Evolutionary conservation across 2,888 invertebrate genomes (phyloP).

Genomic region (Leptopilina syphax): DNA sequence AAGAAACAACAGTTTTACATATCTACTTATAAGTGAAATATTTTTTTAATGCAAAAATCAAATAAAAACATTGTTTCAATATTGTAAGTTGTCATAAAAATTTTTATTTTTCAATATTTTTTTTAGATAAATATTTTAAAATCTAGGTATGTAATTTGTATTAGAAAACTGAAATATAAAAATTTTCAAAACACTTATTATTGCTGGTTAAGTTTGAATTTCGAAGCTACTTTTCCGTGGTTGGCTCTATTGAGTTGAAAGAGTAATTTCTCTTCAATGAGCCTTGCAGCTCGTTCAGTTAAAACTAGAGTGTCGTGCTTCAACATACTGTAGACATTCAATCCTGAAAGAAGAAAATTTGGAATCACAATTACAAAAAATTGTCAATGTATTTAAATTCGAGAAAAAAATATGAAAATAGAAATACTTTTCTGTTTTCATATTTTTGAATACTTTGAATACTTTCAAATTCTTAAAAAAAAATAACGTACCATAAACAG

Average conservation of each 20-base stretch:
- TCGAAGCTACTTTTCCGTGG: conserved; percentile 75
- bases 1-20: neutral
- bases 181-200: conserved; percentile 70
- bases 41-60: neutral
- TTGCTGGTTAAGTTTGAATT: conserved; percentile 82
- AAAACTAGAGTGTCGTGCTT: conserved; percentile 96
- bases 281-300: conserved; percentile 89
- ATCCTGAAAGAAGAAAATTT: conserved; percentile 73
- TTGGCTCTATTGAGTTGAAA: conserved; percentile 82
- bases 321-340: conserved; percentile 97
- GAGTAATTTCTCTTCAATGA: conserved; percentile 88
- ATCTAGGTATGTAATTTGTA: conserved; percentile 22
- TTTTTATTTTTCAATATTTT: neutral
- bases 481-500: conserved; percentile 85
- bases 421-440: neutral
- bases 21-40: neutral
- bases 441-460: neutral
- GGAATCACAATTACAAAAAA: neutral
- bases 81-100: no score
- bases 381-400: no score
- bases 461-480: conserved; percentile 4
- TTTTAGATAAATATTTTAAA: neutral
- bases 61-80: neutral
- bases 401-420: no score
- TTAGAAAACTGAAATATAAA: conserved; percentile 33